Evolutionary conservation across 2,888 invertebrate species (phyloP), one percentile per base, ranked within the genome.

Genomic region (Linhomoeus sp.): DNA sequence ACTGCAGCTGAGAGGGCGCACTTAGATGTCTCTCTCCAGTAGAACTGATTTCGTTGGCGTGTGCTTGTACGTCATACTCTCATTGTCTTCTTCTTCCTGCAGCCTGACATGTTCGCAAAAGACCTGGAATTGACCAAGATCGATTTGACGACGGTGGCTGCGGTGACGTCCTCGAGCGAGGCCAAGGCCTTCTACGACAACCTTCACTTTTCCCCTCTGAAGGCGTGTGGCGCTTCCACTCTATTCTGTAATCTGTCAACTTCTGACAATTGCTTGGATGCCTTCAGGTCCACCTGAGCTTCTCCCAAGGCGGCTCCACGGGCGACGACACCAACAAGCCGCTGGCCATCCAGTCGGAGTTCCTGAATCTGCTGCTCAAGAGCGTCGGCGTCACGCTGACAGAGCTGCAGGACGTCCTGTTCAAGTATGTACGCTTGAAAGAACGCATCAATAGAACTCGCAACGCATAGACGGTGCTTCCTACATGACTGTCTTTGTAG

Each of bases 301-400:
- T 97, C 69, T 90, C 92, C 0, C 77, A 94, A 73, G 79, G 81
- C 49, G 81, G 84, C 1, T 52, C 66, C 72, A 62, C 76, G 71
- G 38, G 73, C 0, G 45, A 19, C n/a, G 41, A 3, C 2, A 20
- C 15, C 7, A 45, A 23, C n/a, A 23, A 25, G 37, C 37, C 40
- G n/a, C 41, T 19, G 41, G 47, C 49, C 43, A 61, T 61, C 46
- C 62, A 60, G 41, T 60, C 57, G 25, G 58, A 62, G 46, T 79
- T 92, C 57, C 68, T 97, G 3, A 84, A 81, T 50, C 79, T 92
- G 1, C 69, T 97, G 49, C 72, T 94, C 42, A 88, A 92, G 68
- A 86, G 90, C 62, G 80, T 97, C 45, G 97, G 97, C 15, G 92
- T 97, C 14, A 94, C 94, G 0, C 70, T 97, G 41, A 94, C 97